These are phyloP conservation scores for Patella ulyssiponensis DNA, from an alignment of 2,888 invertebrate species.

Conservation along the genomic window DNA sequence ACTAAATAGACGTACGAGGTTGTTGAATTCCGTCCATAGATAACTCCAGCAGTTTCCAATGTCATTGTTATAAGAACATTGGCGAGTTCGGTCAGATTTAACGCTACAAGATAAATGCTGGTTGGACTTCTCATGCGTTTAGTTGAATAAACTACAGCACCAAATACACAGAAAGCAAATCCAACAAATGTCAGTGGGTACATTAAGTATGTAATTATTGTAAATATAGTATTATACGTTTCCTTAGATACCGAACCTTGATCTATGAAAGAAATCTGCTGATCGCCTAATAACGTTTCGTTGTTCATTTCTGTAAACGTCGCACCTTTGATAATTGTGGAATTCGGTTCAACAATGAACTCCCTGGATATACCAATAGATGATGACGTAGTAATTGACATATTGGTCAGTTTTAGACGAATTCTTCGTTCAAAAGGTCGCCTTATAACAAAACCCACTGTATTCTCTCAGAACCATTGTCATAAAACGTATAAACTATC, in stretches of 20 bases:
- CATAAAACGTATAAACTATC: too few relatives aligned
- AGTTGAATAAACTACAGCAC: not conserved
- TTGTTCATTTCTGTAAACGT: too few relatives aligned
- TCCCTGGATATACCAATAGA: too few relatives aligned
- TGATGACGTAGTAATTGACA: too few relatives aligned
- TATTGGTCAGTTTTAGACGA: too few relatives aligned
- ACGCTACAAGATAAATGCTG: not conserved
- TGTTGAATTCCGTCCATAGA: not conserved
- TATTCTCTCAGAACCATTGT: too few relatives aligned
- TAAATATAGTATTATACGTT: not conserved
- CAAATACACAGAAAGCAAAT: not conserved
- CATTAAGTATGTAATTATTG: not conserved
- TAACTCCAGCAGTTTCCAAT: not conserved
- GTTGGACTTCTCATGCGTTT: conserved; percentile 1
- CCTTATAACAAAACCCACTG: too few relatives aligned
- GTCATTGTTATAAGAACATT: not conserved
- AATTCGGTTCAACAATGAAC: too few relatives aligned
- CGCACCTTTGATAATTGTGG: too few relatives aligned
- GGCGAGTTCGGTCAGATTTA: not conserved
- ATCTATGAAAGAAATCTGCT: not conserved
- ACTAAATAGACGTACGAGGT: not conserved
- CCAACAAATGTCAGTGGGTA: not conserved
- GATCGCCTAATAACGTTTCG: not conserved
- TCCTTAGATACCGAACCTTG: conserved; percentile 7
- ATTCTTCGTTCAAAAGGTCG: too few relatives aligned